Evolutionary conservation across 2,797 vertebrate species (phyloP), one percentile per base, ranked within the genome.

Genomic region (Taeniopygia guttata): DNA sequence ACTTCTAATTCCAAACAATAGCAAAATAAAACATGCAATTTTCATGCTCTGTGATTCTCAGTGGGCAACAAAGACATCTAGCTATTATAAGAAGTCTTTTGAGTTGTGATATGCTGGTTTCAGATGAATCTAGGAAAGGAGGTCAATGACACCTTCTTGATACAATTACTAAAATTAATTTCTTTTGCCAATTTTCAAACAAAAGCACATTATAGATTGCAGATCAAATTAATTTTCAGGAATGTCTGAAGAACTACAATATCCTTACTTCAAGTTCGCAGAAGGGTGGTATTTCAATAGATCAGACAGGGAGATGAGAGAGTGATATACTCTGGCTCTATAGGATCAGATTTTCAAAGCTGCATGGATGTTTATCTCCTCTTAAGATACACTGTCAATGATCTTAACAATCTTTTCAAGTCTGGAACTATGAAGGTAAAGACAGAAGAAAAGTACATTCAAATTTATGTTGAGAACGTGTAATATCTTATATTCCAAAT

Each of bases 1-100:
- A 80, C 62, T 95, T 94, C 96, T 96, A 94, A 96, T 96, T 97
- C 96, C 96, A 97, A 97, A 95, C 94, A 96, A 52, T 73, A 96
- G 82, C 43, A 90, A 97, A 96, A 97, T 73, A 95, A 96, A 96
- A 84, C 55, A 87, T 79, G 62, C 63, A 92, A 94, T 96, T 94
- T 90, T 96, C 87, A 93, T 93, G 92, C 87, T 87, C 60, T 66
- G 64, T 87, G 92, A 87, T 96, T 93, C 92, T 97, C 94, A 77
- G 60, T 70, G 56, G 75, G 79, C 66, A 94, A 90, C 51, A 96
- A 91, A 96, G 94, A 85, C 68, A 89, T 79, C 93, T 84, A 94
- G 89, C 89, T 93, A 90, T 87, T 94, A 92, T 14, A 93, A 95
- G 92, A 96, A 96, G 69, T 36, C 87, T 96, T 96, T 96, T 89